These are phyloP conservation scores for Ptycholaimellus sp. DNA, from an alignment of 2,888 invertebrate genomes.

Conservation along the genomic window DNA sequence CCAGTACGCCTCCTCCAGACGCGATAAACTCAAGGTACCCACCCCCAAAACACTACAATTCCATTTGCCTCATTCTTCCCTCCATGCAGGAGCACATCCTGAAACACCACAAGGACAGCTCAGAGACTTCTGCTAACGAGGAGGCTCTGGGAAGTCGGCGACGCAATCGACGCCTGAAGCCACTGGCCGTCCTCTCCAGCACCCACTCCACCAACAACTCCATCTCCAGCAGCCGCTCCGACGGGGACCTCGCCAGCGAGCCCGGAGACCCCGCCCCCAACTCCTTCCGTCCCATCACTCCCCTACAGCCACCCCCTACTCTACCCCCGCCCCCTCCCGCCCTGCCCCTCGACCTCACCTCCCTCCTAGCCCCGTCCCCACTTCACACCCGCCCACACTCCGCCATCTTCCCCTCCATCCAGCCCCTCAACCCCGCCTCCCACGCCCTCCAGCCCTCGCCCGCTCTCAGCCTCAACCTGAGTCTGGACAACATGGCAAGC, in stretches of 20 bases:
- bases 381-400: conserved; percentile 7
- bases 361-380: conserved; percentile 3
- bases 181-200: conserved; percentile 11
- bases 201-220: conserved; percentile 25
- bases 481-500: neutral
- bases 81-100: conserved; percentile 30
- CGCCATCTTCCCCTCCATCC: conserved; percentile 9
- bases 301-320: neutral
- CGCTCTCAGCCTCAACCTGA: conserved; percentile 6
- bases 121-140: conserved; percentile 13
- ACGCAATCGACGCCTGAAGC: conserved; percentile 31
- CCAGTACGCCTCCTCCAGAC: conserved; percentile 40
- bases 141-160: conserved; percentile 46
- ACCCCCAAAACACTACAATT: neutral
- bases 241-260: neutral
- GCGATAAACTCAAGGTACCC: conserved; percentile 41
- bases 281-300: conserved; percentile 4
- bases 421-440: too few species aligned
- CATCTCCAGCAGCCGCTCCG: conserved; percentile 5
- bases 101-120: conserved; percentile 29
- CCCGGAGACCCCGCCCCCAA: neutral
- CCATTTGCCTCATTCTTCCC: neutral
- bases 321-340: neutral
- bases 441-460: conserved; percentile 6
- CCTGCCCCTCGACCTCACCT: conserved; percentile 6